Conservation (phyloP, 2,113 vertebrate species). For the Colistium nudipinnis region DNA sequence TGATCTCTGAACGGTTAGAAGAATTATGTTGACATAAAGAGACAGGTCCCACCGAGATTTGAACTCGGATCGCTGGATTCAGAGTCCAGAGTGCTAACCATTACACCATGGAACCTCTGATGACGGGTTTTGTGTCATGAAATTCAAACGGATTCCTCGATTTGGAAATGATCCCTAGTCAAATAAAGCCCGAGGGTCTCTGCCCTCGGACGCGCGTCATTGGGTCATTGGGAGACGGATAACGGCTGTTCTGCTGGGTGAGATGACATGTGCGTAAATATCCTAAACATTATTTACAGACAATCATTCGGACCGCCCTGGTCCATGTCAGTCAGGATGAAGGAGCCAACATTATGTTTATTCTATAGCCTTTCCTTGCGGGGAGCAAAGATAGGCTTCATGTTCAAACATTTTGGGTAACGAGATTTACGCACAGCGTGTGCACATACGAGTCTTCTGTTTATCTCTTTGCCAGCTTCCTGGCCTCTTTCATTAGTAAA, state of each 20-base stretch:
- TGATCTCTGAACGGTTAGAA: no score
- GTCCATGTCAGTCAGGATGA: neutral
- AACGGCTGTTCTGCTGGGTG: neutral
- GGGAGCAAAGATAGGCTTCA: no score
- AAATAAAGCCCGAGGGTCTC: neutral
- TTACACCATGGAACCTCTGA: conserved; percentile 83
- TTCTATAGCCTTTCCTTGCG: no score
- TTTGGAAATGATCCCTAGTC: neutral
- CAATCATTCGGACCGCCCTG: neutral
- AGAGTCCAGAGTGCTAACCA: conserved; percentile 88
- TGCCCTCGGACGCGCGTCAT: conserved; percentile 2
- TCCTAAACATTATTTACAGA: conserved; percentile 17
- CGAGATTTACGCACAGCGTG: neutral
- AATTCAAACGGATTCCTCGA: neutral
- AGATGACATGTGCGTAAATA: conserved; percentile 10
- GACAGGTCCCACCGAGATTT: conserved; percentile 42
- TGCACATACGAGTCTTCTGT: neutral
- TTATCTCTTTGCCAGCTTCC: conserved; percentile 5
- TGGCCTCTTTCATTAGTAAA: conserved; percentile 32
- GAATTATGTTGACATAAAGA: neutral
- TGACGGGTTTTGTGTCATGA: neutral
- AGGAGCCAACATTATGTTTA: neutral
- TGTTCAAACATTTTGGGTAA: no score
- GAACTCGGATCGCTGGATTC: conserved; percentile 86
- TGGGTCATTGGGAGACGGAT: neutral